phyloP scores from a whole-genome alignment of 2,888 invertebrate species.

The Drosophila meridiana region DNA sequence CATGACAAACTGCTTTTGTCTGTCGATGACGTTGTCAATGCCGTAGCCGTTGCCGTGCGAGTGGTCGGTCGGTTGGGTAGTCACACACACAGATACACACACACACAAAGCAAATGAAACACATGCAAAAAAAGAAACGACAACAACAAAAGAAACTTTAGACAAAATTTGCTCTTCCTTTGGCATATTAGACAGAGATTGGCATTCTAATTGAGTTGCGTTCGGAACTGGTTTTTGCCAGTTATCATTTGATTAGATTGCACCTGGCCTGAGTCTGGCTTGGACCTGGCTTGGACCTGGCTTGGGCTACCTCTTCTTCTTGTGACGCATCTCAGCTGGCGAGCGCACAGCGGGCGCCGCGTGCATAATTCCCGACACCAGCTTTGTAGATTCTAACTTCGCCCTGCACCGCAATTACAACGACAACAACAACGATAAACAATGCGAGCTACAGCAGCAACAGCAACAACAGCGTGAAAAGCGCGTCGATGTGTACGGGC shows the following conservation, averaged over 20 bases:
- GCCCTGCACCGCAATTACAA: constrained; percentile 42
- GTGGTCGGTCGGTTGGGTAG: background rate
- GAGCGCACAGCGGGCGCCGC: constrained; percentile 79
- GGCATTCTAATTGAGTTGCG: constrained; percentile 6
- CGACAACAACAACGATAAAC: constrained; percentile 1
- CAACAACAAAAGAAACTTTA: background rate
- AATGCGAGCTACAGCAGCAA: constrained; percentile 7
- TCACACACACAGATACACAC: constrained; percentile 14
- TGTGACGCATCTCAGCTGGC: constrained; percentile 83
- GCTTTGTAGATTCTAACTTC: constrained; percentile 59
- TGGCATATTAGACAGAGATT: constrained; percentile 1
- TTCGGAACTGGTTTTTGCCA: constrained; percentile 8
- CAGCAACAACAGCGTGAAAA: constrained; percentile 4
- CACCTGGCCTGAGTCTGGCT: background rate
- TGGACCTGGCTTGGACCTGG: background rate
- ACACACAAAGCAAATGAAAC: constrained; percentile 14
- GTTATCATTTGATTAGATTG: too few species aligned
- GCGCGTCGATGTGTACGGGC: constrained; percentile 61
- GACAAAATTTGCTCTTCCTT: background rate
- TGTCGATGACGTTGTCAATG: constrained; percentile 29
- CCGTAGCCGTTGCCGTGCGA: background rate
- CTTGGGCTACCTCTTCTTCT: constrained; percentile 81
- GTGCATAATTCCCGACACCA: constrained; percentile 81
- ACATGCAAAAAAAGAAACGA: constrained; percentile 32
- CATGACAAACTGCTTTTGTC: constrained; percentile 82